Evolutionary conservation across 2,113 vertebrate species (phyloP).

Genomic region (Todiramphus saurophagus): DNA sequence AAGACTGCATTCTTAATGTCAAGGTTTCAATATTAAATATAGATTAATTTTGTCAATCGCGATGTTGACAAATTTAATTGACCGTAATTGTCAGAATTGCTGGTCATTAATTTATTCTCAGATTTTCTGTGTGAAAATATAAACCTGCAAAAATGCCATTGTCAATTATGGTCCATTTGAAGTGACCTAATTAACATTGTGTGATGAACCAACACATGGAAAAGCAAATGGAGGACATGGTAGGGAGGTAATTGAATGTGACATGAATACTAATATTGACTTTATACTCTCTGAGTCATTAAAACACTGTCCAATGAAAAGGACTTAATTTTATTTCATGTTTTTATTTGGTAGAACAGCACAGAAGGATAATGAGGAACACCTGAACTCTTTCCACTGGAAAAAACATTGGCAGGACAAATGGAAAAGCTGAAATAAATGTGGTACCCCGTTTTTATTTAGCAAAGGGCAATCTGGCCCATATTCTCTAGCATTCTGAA

Average conservation of each 20-base stretch:
- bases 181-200: conserved; percentile 87
- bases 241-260: conserved; percentile 78
- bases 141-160: conserved; percentile 80
- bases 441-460: background rate
- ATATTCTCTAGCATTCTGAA: background rate
- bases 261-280: conserved; percentile 81
- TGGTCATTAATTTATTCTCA: conserved; percentile 84
- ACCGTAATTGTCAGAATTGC: conserved; percentile 84
- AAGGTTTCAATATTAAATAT: conserved; percentile 64
- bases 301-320: conserved; percentile 33
- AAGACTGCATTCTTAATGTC: conserved; percentile 22
- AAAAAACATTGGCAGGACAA: background rate
- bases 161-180: conserved; percentile 80
- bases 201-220: conserved; percentile 77
- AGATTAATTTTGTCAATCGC: conserved; percentile 64
- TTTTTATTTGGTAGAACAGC: background rate
- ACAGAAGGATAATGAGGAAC: background rate
- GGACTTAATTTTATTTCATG: background rate
- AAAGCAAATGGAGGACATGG: conserved; percentile 74
- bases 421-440: background rate
- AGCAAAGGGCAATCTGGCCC: background rate
- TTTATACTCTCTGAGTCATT: conserved; percentile 67
- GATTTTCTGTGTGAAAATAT: conserved; percentile 78
- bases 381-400: conserved; percentile 2
- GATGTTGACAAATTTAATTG: conserved; percentile 82